Percentiles rank a stretch among this genome's conserved stretches.
Conservation (phyloP, 37 sponge, comb jelly and placozoan genomes). For the Crambe crambe region DNA sequence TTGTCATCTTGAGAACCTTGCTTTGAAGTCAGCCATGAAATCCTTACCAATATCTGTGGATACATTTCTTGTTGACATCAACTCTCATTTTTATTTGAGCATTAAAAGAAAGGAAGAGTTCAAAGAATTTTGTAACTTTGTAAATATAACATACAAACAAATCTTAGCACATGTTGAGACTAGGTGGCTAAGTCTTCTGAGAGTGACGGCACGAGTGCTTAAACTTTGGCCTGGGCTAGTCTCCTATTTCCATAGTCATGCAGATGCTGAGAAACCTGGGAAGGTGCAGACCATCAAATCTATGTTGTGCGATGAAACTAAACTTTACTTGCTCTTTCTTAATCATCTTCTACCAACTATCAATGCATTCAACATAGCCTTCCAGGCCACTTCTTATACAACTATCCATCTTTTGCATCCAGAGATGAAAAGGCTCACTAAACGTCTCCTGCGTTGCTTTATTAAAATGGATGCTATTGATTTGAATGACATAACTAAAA, state of each 20-base stretch:
- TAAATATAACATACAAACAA: neutral
- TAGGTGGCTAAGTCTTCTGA: slow-evolving; percentile 6
- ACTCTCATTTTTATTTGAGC: neutral
- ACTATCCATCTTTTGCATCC: no score
- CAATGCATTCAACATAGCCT: slow-evolving; percentile 1
- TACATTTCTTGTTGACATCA: neutral
- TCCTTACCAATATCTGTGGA: neutral
- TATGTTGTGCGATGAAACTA: slow-evolving; percentile 2
- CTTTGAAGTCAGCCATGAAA: neutral
- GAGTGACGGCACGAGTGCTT: neutral
- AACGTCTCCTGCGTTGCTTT: no score
- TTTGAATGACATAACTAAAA: no score
- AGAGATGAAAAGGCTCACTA: neutral
- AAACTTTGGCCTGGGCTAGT: slow-evolving; percentile 1
- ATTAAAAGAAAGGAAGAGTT: slow-evolving; percentile 7
- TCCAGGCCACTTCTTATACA: no score
- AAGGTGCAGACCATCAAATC: neutral
- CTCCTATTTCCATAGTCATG: neutral
- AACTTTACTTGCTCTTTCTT: neutral
- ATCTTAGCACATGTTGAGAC: slow-evolving; percentile 2
- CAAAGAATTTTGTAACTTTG: neutral
- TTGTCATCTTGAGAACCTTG: neutral
- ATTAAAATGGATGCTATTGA: no score
- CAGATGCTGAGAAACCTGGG: neutral
- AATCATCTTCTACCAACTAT: neutral